A percentile compares a stretch with the other conserved stretches of the same genome.
These are phyloP conservation scores for Iselma pallidipennis DNA, from an alignment of 2,888 invertebrate species.

Conservation along the genomic window DNA sequence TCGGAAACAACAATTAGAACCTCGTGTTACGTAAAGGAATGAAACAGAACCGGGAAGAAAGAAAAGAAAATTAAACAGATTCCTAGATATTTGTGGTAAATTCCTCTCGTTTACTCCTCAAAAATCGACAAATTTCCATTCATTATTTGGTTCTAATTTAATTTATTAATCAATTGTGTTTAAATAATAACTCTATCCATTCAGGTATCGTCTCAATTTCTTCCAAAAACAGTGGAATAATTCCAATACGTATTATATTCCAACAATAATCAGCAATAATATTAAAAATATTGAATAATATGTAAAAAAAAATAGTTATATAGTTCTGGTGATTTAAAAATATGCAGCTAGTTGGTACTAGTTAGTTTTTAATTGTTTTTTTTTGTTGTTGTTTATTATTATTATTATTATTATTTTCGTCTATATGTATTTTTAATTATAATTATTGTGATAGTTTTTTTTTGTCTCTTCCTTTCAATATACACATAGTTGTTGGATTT, in stretches of 20 bases:
- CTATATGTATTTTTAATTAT: neutral
- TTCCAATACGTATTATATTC: neutral
- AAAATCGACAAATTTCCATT: neutral
- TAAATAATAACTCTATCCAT: no score
- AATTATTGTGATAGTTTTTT: neutral
- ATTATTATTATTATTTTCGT: neutral
- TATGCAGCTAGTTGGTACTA: neutral
- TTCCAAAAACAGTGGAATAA: neutral
- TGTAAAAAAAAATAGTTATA: neutral
- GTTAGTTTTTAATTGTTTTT: no score
- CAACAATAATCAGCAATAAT: neutral
- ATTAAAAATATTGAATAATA: no score
- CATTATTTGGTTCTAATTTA: neutral
- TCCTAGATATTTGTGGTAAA: no score
- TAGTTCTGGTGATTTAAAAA: neutral
- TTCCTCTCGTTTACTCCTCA: neutral
- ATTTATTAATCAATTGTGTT: neutral
- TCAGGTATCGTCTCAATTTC: neutral
- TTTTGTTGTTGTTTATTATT: neutral
- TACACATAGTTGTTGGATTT: neutral
- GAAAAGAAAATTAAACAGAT: no score
- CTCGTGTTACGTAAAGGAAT: neutral
- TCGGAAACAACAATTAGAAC: constrained; percentile 59
- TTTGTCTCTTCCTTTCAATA: no score
- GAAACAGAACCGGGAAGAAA: neutral